Base-by-base conservation (phyloP, 2,888 invertebrate species). In the Heliconius sara region DNA sequence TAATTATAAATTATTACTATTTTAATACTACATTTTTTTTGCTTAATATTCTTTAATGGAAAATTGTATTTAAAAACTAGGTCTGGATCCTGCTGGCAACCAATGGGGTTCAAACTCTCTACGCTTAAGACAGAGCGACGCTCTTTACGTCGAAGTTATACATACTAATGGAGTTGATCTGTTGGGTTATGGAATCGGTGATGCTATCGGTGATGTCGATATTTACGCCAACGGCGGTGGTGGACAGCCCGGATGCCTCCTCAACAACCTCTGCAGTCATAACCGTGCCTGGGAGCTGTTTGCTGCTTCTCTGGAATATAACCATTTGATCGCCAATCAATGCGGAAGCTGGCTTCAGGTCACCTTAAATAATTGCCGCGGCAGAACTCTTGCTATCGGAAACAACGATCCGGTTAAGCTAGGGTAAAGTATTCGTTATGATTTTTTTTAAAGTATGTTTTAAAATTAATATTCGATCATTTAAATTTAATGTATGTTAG, bases 191-290 rank as follows among this genome's bases (percentile, higher is more conserved):
- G 98, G 98, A 1, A 96, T 98, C 83, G 96, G 96, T 30, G 96
- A 97, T 84, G 96, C 97, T 0, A 95, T 97, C 66, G 98, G 98
- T 0, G 97, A 98, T 88, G 96, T 98, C 0, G 98, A 99, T 92
- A 98, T 98, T 91, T 98, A 97, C 90, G 97, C 98, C 0, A 99
- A 98, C 86, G 98, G 98, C 0, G 98, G 98, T 0, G 95, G 96
- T 74, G 96, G 96, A 86, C 98, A 95, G 83, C 94, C 94, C 0
- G 94, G 93, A 0, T 94, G 94, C 76, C 16, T 86, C 0, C 16
- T 85, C 0, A 86, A 83, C 9, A 85, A 88, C 71, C 12, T 82
- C 0, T 93, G 92, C 82, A 86, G 86, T 79, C 92, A 93, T 79
- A 86, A 89, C 63, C 87, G 92, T 6, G 89, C 92, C 0, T 91